Evolutionary conservation across 2,113 vertebrate species (phyloP).

Genomic region (Micronisus gabar): DNA sequence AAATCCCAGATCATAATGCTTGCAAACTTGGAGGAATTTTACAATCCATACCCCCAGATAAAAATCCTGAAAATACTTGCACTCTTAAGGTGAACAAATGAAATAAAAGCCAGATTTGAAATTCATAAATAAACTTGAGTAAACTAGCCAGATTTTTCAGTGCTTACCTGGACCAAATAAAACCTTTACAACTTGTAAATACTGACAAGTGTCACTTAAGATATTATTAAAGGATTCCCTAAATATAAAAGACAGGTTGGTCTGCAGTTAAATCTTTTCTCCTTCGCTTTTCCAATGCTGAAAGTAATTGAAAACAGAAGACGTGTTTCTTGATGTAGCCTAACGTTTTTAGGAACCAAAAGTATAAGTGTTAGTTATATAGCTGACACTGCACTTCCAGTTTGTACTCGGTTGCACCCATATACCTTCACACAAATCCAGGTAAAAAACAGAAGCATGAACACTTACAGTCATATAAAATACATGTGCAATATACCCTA

Average conservation of each 20-base stretch:
- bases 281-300: not conserved
- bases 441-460: not conserved
- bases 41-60: not conserved
- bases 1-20: not conserved
- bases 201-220: not conserved
- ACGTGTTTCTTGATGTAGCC: not conserved
- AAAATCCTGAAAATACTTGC: not conserved
- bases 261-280: not conserved
- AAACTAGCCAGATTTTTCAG: not conserved
- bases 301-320: conserved; percentile 62
- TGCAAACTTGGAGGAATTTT: not conserved
- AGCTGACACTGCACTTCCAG: not conserved
- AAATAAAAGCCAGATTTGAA: not conserved
- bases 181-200: conserved; percentile 24
- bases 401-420: not conserved
- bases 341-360: not conserved
- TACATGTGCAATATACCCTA: not conserved
- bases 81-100: not conserved
- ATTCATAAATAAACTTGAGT: not conserved
- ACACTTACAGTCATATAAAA: not conserved
- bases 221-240: conserved; percentile 29
- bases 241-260: not conserved
- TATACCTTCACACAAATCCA: not conserved
- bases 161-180: not conserved
- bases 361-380: not conserved